Percentiles rank a stretch among this genome's conserved stretches.
phyloP scores from a whole-genome alignment of 2,797 vertebrate species.

The Mus spretus region DNA sequence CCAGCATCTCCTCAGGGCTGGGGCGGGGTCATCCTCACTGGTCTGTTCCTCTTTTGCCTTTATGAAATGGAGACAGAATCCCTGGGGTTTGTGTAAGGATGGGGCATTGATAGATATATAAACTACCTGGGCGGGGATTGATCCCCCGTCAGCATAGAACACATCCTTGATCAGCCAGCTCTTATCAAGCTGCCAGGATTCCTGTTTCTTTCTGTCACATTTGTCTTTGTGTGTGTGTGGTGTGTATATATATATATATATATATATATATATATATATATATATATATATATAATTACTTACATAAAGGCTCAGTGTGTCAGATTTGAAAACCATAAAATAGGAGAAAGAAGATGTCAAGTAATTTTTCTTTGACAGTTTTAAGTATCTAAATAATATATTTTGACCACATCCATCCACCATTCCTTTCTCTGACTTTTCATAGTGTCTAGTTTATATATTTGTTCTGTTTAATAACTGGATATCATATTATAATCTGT shows the following conservation, averaged over 20 bases:
- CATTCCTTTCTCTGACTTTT: not conserved
- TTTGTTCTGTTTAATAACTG: not conserved
- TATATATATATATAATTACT: not conserved
- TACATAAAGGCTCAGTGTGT: not conserved
- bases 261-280: no score
- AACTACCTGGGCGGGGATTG: not conserved
- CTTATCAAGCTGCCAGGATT: not conserved
- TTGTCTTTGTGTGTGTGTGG: not conserved
- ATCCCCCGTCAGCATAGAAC: not conserved
- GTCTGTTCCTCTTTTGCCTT: not conserved
- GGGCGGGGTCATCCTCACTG: not conserved
- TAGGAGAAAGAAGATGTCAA: not conserved
- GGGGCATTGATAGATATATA: not conserved
- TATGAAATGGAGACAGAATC: not conserved
- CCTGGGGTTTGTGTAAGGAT: not conserved
- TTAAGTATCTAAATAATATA: not conserved
- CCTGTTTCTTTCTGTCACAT: slow-evolving; percentile 5
- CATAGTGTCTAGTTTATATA: not conserved
- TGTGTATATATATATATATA: no score
- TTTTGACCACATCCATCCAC: not conserved
- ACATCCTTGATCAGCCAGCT: not conserved
- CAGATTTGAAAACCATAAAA: slow-evolving; percentile 41
- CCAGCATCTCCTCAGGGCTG: not conserved
- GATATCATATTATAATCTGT: not conserved
- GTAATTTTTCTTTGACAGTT: not conserved